These are phyloP conservation scores for Sinocyclocheilus grahami DNA, from an alignment of 2,113 vertebrate genomes.

Conservation along the genomic window DNA sequence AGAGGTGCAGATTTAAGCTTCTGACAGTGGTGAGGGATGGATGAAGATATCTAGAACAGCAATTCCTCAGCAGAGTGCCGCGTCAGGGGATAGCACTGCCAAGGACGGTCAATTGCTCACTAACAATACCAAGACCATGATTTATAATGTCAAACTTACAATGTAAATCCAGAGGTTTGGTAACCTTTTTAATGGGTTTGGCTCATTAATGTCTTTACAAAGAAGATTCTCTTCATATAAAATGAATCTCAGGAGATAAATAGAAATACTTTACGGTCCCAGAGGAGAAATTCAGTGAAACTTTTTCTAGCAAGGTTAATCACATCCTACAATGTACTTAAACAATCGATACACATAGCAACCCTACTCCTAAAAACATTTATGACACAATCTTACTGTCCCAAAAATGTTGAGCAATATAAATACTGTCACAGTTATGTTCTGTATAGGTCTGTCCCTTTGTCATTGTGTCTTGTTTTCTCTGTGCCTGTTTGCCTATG, in stretches of 20 bases:
- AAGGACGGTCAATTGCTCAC: slow-evolving; percentile 42
- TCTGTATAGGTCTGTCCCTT: too few relatives aligned
- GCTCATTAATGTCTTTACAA: slow-evolving; percentile 16
- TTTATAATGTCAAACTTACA: slow-evolving; percentile 44
- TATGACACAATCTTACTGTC: too few relatives aligned
- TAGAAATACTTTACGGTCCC: slow-evolving; percentile 2
- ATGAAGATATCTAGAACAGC: slow-evolving; percentile 30
- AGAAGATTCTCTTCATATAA: background rate
- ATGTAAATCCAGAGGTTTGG: slow-evolving; percentile 39
- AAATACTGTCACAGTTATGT: too few relatives aligned
- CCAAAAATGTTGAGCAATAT: too few relatives aligned
- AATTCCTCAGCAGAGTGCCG: slow-evolving; percentile 28
- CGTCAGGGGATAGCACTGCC: slow-evolving; percentile 26
- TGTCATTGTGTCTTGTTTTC: too few relatives aligned
- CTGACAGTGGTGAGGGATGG: slow-evolving; percentile 32
- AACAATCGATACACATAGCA: background rate
- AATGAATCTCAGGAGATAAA: background rate
- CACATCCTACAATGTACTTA: background rate
- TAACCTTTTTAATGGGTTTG: slow-evolving; percentile 33
- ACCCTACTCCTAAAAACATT: too few relatives aligned
- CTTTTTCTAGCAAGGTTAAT: background rate
- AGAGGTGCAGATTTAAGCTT: slow-evolving; percentile 25
- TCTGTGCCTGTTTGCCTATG: too few relatives aligned
- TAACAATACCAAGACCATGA: slow-evolving; percentile 12
- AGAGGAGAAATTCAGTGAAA: background rate